phyloP scores from a whole-genome alignment of 2,113 vertebrate species.

The Taxidea taxus region DNA sequence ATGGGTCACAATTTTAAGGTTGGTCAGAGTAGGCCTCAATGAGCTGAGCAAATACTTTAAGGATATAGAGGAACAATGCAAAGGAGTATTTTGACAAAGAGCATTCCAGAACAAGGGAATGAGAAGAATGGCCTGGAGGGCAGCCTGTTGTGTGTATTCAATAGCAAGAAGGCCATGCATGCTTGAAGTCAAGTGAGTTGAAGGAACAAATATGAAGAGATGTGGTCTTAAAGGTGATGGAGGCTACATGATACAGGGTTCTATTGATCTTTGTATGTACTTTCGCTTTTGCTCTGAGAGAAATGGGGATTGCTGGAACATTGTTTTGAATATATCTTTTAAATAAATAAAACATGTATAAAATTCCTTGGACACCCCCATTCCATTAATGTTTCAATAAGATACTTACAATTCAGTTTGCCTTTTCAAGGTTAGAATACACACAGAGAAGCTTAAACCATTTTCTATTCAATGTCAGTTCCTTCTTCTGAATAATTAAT shows the following conservation, averaged over 20 bases:
- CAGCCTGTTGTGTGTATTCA: not conserved
- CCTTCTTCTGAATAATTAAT: slow-evolving; percentile 2
- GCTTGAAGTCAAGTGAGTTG: not conserved
- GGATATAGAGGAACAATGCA: not conserved
- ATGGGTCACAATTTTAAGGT: not conserved
- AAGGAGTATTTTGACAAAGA: not conserved
- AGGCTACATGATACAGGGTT: not conserved
- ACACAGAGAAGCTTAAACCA: not conserved
- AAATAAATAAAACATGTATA: not conserved
- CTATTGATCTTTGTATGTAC: not conserved
- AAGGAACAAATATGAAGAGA: not conserved
- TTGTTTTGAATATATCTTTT: not conserved
- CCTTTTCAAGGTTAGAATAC: not conserved
- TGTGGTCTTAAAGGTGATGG: not conserved
- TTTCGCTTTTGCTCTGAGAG: not conserved
- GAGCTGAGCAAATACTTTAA: not conserved
- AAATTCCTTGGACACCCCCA: not conserved
- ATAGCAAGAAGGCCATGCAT: not conserved
- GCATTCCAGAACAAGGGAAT: not conserved
- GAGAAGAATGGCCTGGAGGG: not conserved
- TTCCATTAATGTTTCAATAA: not conserved
- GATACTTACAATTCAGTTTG: not conserved
- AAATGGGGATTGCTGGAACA: not conserved
- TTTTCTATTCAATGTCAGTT: not conserved
- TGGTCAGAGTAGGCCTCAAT: not conserved